Evolutionary conservation across 2,888 invertebrate species (phyloP).

Genomic region (Mesochorus sp.): DNA sequence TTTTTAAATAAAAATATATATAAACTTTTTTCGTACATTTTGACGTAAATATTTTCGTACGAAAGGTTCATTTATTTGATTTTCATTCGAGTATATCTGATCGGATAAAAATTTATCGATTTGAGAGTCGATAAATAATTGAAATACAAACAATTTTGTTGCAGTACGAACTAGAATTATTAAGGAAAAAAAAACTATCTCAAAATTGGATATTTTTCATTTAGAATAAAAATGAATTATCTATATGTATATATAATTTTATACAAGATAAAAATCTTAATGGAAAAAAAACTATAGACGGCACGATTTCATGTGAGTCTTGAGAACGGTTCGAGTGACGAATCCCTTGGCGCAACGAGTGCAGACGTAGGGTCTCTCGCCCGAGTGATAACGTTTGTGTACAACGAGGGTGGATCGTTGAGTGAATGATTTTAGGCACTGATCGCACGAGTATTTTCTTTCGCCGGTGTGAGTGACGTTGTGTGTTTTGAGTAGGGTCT

Average conservation of each 20-base stretch:
- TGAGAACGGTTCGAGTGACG: slow-evolving; percentile 84
- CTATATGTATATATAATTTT: slow-evolving; percentile 34
- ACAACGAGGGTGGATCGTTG: slow-evolving; percentile 84
- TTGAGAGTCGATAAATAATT: too few species aligned
- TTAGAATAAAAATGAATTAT: slow-evolving; percentile 6
- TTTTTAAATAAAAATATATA: too few species aligned
- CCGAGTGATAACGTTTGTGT: slow-evolving; percentile 84
- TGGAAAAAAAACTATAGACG: slow-evolving; percentile 48
- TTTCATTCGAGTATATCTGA: too few species aligned
- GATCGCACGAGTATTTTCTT: slow-evolving; percentile 84
- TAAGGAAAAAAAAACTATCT: too few species aligned
- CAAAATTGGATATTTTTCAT: too few species aligned
- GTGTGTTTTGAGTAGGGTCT: slow-evolving; percentile 82
- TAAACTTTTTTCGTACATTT: too few species aligned
- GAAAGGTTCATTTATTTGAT: too few species aligned
- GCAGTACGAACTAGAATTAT: too few species aligned
- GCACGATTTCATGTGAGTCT: slow-evolving; percentile 83
- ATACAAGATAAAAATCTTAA: slow-evolving; percentile 50
- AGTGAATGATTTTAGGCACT: slow-evolving; percentile 85
- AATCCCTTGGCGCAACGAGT: slow-evolving; percentile 84
- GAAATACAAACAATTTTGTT: too few species aligned
- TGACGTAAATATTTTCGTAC: too few species aligned
- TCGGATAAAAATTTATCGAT: too few species aligned
- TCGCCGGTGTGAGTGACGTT: slow-evolving; percentile 84
- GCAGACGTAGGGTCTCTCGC: slow-evolving; percentile 84